phyloP scores from a whole-genome alignment of 1,140 invertebrate genomes.

The Microplitis demolitor region DNA sequence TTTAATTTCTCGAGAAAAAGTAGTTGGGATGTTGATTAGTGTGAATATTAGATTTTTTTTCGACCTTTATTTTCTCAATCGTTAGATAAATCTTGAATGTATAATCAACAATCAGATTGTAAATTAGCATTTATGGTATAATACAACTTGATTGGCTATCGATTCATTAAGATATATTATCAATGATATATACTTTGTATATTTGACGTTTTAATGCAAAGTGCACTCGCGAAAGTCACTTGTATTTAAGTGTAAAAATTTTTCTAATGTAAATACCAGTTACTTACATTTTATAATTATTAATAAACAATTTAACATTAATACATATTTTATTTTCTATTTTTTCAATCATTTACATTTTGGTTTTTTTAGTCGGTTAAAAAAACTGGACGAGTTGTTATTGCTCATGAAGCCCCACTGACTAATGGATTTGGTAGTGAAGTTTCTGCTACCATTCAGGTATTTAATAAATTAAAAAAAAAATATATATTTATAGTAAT shows the following conservation, averaged over 20 bases:
- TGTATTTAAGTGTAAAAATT: neutral
- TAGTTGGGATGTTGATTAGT: too few relatives aligned
- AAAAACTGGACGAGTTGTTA: constrained; percentile 90
- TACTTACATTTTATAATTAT: neutral
- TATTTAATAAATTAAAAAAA: constrained; percentile 51
- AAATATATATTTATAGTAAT: neutral
- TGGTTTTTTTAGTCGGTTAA: constrained; percentile 79
- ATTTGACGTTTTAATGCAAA: too few relatives aligned
- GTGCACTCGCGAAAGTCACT: too few relatives aligned
- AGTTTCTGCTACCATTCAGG: constrained; percentile 91
- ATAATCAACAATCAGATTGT: too few relatives aligned
- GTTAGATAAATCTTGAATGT: too few relatives aligned
- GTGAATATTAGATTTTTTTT: too few relatives aligned
- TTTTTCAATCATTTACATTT: neutral
- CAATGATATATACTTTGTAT: too few relatives aligned
- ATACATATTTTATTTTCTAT: neutral
- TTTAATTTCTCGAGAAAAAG: too few relatives aligned
- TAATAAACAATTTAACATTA: neutral
- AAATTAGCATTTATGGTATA: too few relatives aligned
- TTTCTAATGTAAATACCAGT: neutral
- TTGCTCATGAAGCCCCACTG: constrained; percentile 95
- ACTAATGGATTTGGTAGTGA: constrained; percentile 97
- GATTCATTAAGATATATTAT: too few relatives aligned
- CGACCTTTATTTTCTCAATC: too few relatives aligned
- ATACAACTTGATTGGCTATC: too few relatives aligned